Base-by-base conservation (phyloP, 2,113 vertebrate species). In the Muntiacus muntjak region DNA sequence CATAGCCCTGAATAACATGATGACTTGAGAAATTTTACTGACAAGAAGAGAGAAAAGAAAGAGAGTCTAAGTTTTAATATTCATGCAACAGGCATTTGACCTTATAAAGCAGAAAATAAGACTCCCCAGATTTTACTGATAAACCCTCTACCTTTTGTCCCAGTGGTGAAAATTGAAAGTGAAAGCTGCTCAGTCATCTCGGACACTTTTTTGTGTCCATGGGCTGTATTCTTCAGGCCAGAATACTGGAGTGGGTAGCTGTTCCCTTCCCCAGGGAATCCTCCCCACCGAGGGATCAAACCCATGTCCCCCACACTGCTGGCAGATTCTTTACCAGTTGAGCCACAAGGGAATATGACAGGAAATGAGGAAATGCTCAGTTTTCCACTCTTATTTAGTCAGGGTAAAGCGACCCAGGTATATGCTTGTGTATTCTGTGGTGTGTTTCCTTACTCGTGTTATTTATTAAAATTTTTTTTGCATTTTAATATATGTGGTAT, bases 251-350 rank as follows among this genome's bases (percentile, higher is more conserved):
- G n/a, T 23, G 17, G 9, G n/a, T 36, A 36, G n/a, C 25, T 36
- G 9, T 23, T 40, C 10, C n/a, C 17, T 71, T 71, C n/a, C 23
- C n/a, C 67, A 23, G 2, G 67, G 10, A 0, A 71, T 71, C 4
- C 36, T 71, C 67, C n/a, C 10, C 17, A 71, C 5, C 67, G 5
- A 40, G 10, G 9, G 67, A 21, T 71, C 0, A 0, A 71, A 71
- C 9, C 1, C n/a, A 40, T 0, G 19, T 23, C 5, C 0, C 47
- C n/a, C 1, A 1, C 11, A 40, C 6, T 71, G 67, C 67, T 36
- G 67, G 10, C 0, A 10, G 19, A 71, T 12, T 67, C n/a, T 71
- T 71, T 71, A 71, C 19, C 19, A 6, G 2, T 5, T 71, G 62
- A 40, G 19, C 67, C n/a, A 40, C 67, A 36, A 36, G 10, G n/a